Evolutionary conservation across 2,113 vertebrate genomes (phyloP).

Genomic region (Phylloscopus trochilus): DNA sequence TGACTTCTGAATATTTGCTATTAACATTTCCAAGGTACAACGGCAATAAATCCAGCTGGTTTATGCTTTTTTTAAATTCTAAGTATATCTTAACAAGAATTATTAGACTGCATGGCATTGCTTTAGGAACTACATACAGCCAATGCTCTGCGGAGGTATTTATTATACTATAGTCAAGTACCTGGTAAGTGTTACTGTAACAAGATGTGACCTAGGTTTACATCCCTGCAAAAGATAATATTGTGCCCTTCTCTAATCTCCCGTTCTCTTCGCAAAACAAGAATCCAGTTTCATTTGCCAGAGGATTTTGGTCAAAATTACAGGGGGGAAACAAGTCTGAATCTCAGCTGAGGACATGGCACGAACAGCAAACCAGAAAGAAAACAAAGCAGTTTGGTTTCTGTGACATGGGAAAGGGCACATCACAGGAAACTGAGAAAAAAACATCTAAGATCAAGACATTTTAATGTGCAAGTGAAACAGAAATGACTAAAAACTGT

Average conservation of each 20-base stretch:
- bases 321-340: background rate
- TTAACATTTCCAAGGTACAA: background rate
- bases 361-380: background rate
- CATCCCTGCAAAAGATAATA: background rate
- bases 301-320: slow-evolving; percentile 34
- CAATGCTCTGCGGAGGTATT: background rate
- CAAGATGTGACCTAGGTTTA: background rate
- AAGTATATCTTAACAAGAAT: background rate
- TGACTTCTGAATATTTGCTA: background rate
- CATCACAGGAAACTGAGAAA: background rate
- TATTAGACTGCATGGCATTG: background rate
- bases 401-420: background rate
- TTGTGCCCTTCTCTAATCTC: background rate
- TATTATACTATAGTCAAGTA: background rate
- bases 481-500: background rate
- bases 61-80: background rate
- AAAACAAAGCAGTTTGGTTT: slow-evolving; percentile 11
- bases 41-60: background rate
- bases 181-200: background rate
- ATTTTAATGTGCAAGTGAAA: background rate
- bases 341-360: background rate
- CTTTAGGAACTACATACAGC: background rate
- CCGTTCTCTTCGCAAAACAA: background rate
- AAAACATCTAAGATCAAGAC: background rate
- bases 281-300: background rate